Percentiles rank a stretch among this genome's conserved stretches.
These are phyloP conservation scores for Atherinosoma microstoma DNA, from an alignment of 2,797 vertebrate genomes.

Conservation along the genomic window DNA sequence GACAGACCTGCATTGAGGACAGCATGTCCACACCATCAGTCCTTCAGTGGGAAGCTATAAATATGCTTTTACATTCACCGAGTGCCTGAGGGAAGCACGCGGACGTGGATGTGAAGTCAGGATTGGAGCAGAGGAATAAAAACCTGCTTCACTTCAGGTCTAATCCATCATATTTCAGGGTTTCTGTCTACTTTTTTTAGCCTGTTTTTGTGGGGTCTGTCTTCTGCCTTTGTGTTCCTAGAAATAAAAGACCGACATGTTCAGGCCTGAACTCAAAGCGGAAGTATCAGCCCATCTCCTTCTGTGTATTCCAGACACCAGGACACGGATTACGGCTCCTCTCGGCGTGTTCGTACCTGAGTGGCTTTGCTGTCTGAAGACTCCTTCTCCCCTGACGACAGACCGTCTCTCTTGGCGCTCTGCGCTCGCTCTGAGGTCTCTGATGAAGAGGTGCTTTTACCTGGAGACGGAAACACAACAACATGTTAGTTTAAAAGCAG, in stretches of 20 bases:
- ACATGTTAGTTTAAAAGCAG: not conserved
- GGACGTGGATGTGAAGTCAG: not conserved
- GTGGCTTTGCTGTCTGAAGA: constrained; percentile 89
- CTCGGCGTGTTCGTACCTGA: constrained; percentile 85
- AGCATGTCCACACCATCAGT: not conserved
- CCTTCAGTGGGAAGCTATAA: not conserved
- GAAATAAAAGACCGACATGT: not conserved
- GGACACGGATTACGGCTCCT: not conserved
- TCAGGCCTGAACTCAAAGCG: not conserved
- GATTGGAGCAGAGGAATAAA: not conserved
- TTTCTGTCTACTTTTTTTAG: not conserved
- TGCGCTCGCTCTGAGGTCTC: constrained; percentile 89
- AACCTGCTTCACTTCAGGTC: not conserved
- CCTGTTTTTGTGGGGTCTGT: no score
- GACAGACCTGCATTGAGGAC: not conserved
- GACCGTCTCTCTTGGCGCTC: constrained; percentile 89
- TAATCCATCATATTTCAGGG: not conserved
- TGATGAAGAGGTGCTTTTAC: constrained; percentile 88
- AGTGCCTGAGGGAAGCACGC: not conserved
- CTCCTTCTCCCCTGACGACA: constrained; percentile 88
- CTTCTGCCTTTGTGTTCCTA: not conserved
- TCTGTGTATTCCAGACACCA: not conserved
- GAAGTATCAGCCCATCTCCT: not conserved
- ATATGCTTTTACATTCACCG: not conserved
- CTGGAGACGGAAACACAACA: constrained; percentile 41